Evolutionary conservation across 2,888 invertebrate species (phyloP), one percentile per base, ranked within the genome.

Genomic region (Mermis nigrescens): DNA sequence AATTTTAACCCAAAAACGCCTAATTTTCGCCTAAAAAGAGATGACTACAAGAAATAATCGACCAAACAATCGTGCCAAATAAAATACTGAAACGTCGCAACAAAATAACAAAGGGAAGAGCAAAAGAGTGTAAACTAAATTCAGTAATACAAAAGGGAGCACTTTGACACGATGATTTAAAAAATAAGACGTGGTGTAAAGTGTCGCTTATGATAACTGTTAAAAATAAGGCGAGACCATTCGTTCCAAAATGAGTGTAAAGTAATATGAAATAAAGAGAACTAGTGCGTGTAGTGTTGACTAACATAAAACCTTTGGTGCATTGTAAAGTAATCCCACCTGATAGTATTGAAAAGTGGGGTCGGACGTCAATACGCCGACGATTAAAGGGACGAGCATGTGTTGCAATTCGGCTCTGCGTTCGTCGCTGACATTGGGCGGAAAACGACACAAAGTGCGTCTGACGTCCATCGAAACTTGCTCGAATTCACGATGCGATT

Each of bases 381-480:
- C 68, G 60, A 71, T 70, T 15, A 71, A 55, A 2, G 69, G 69
- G 45, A 66, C 70, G 12, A 71, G 60, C 24, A 68, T 66, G 1
- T 57, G 52, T 58, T 65, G 62, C 51, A 59, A 29, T 12, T 52
- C 27, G 15, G 58, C 58, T 54, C 70, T 55, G 56, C 69, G 66
- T 3, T 63, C 61, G 45, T 71, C 68, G 1, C 63, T 58, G 31
- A 69, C 71, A 57, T 70, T 57, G 22, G 61, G 57, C 29, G 59
- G 61, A 53, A 60, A 61, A 22, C 62, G 27, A 19, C 70, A 66
- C 28, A 71, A 62, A 2, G 70, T 70, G 29, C 71, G 61, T 48
- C 67, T 62, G 4, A 72, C 71, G 61, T 71, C 71, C 60, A 72
- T 58, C 55, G 69, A 67, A 19, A 71, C 69, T 60, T 70, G 70